Percentiles rank a stretch among this genome's conserved stretches.
These are phyloP conservation scores for Gasterosteus nipponicus DNA, from an alignment of 2,113 vertebrate species.

Conservation along the genomic window DNA sequence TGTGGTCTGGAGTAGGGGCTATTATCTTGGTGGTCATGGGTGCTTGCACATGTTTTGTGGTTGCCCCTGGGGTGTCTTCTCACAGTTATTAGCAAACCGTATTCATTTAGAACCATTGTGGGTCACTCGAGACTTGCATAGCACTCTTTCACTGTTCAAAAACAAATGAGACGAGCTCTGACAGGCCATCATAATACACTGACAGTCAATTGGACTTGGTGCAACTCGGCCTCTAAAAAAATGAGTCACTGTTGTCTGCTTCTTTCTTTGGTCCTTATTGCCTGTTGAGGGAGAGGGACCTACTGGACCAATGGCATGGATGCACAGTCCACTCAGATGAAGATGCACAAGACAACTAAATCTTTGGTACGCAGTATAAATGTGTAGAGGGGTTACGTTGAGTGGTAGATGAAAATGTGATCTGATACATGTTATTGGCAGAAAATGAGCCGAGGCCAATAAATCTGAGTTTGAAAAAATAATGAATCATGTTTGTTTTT, in stretches of 20 bases:
- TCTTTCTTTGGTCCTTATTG: background rate
- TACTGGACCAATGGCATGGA: background rate
- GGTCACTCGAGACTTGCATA: constrained; percentile 58
- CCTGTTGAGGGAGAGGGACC: background rate
- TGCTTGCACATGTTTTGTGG: constrained; percentile 82
- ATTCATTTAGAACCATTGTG: constrained; percentile 71
- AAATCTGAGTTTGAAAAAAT: too few species aligned
- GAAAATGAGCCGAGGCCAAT: too few species aligned
- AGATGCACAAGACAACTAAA: background rate
- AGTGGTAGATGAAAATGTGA: too few species aligned
- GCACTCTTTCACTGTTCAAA: constrained; percentile 34
- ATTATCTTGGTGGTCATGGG: constrained; percentile 80
- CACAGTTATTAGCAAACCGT: constrained; percentile 70
- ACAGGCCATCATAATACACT: constrained; percentile 10
- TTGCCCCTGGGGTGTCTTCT: constrained; percentile 70
- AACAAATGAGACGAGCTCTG: constrained; percentile 44
- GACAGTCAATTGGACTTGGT: constrained; percentile 26
- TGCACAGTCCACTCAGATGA: background rate
- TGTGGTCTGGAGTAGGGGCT: constrained; percentile 51
- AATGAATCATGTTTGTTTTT: too few species aligned
- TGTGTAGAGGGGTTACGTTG: too few species aligned
- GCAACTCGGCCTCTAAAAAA: background rate
- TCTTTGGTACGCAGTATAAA: too few species aligned
- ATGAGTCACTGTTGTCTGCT: background rate
- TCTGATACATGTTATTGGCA: too few species aligned